phyloP scores from a whole-genome alignment of 2,113 vertebrate genomes.

The Nycticryphes semicollaris region DNA sequence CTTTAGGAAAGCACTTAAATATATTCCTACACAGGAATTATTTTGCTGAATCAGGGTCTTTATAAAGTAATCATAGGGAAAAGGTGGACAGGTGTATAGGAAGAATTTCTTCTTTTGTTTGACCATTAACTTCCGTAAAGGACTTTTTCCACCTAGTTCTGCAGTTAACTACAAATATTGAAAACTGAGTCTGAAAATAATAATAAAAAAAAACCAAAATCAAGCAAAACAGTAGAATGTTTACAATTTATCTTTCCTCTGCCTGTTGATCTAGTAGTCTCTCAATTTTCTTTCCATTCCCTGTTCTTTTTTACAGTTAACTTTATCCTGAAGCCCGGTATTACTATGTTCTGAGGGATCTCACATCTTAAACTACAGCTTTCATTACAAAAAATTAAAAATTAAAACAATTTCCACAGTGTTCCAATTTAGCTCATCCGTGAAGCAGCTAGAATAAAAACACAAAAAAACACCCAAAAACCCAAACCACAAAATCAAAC shows the following conservation, averaged over 20 bases:
- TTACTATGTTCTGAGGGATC: background rate
- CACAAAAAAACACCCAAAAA: background rate
- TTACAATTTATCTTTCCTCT: background rate
- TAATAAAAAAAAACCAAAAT: too few relatives aligned
- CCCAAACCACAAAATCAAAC: background rate
- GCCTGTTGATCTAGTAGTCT: background rate
- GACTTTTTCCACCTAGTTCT: background rate
- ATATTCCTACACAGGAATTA: background rate
- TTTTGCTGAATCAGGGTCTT: background rate
- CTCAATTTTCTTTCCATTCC: background rate
- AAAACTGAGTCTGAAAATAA: background rate
- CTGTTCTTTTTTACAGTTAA: background rate
- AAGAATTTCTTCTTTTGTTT: conserved; percentile 28
- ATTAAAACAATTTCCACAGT: background rate
- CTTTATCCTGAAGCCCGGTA: background rate
- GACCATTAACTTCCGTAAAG: background rate
- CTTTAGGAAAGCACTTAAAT: background rate
- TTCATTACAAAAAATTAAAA: background rate
- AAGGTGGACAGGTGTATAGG: background rate
- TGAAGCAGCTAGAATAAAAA: background rate
- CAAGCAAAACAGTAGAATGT: background rate
- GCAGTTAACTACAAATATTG: background rate
- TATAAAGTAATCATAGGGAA: background rate
- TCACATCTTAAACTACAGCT: background rate
- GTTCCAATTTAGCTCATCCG: background rate